Evolutionary conservation across 2,113 vertebrate species (phyloP).

Genomic region (Ceyx melanurus): DNA sequence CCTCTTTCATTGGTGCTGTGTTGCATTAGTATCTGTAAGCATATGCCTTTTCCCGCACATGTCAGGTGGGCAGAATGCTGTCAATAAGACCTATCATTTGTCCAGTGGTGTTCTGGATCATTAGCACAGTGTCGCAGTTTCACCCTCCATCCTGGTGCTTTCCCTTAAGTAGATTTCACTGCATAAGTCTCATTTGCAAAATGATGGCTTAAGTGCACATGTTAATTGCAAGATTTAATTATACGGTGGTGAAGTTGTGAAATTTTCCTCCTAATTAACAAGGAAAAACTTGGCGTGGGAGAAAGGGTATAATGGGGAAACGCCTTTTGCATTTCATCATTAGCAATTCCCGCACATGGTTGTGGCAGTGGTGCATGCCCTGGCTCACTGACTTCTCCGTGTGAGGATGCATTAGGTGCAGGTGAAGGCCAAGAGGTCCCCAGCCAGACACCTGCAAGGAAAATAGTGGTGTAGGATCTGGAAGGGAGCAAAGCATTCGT

Average conservation of each 20-base stretch:
- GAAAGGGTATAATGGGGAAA: neutral
- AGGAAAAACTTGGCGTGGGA: neutral
- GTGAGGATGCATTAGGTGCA: neutral
- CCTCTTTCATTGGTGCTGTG: neutral
- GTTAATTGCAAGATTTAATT: constrained; percentile 65
- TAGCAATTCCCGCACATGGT: neutral
- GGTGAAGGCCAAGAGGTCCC: neutral
- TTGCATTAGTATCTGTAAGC: neutral
- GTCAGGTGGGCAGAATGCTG: neutral
- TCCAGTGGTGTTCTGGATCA: constrained; percentile 21
- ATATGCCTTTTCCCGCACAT: neutral
- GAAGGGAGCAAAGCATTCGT: neutral
- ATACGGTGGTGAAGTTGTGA: constrained; percentile 17
- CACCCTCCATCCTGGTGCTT: neutral
- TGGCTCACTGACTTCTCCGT: neutral
- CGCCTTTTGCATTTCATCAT: neutral
- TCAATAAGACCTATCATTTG: constrained; percentile 38
- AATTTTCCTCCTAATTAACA: constrained; percentile 53
- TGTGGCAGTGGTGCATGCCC: neutral
- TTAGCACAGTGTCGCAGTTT: neutral
- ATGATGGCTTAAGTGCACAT: constrained; percentile 32
- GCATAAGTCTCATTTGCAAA: constrained; percentile 32
- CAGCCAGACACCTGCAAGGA: neutral
- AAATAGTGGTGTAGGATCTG: neutral
- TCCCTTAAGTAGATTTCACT: neutral